These are phyloP conservation scores for Drosophila yooni DNA, from an alignment of 2,888 invertebrate genomes.

Conservation along the genomic window DNA sequence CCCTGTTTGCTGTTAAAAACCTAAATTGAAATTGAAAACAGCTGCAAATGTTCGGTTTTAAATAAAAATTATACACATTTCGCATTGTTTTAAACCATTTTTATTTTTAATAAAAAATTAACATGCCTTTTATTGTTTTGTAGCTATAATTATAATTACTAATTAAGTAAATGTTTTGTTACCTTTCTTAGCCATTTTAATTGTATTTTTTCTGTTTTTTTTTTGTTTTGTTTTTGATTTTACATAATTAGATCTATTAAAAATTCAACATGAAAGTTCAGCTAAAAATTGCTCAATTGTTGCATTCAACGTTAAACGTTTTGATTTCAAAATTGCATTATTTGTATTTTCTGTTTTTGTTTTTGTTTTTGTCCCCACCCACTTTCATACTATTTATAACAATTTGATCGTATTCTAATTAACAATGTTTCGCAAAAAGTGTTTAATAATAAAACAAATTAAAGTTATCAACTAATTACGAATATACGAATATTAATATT, in stretches of 20 bases:
- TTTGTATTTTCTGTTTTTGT: neutral
- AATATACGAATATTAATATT: conserved; percentile 24
- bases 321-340: conserved; percentile 45
- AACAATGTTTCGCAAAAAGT: conserved; percentile 45
- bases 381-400: conserved; percentile 43
- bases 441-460: conserved; percentile 48
- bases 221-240: conserved; percentile 29
- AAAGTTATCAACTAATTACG: conserved; percentile 51
- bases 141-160: conserved; percentile 67
- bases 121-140: conserved; percentile 70
- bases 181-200: conserved; percentile 44
- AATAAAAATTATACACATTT: neutral
- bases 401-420: conserved; percentile 59
- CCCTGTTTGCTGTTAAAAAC: neutral
- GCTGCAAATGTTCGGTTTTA: neutral
- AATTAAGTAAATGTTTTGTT: conserved; percentile 76
- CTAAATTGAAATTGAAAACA: neutral
- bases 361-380: conserved; percentile 28
- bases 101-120: conserved; percentile 78
- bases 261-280: conserved; percentile 71
- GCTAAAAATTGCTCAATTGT: conserved; percentile 72
- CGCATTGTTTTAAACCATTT: conserved; percentile 71
- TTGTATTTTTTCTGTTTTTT: conserved; percentile 45
- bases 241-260: conserved; percentile 64
- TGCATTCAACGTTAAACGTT: conserved; percentile 69